These are phyloP conservation scores for Sandelia bainsii DNA, from an alignment of 2,797 vertebrate genomes.

Conservation along the genomic window DNA sequence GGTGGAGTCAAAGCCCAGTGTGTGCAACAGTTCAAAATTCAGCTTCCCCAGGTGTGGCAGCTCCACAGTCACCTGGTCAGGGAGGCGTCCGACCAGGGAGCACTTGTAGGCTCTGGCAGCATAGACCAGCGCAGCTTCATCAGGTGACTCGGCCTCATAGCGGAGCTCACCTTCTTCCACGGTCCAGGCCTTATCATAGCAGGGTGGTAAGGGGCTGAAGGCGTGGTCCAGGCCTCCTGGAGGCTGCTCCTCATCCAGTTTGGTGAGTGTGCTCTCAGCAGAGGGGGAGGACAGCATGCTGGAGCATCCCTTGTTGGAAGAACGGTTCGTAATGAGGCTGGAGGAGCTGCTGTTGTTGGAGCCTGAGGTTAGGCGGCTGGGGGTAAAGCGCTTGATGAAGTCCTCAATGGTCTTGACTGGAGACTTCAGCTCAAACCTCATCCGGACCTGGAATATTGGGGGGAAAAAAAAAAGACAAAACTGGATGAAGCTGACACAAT, in stretches of 20 bases:
- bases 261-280: conserved; percentile 86
- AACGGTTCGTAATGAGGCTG: conserved; percentile 87
- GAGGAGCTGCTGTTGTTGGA: conserved; percentile 93
- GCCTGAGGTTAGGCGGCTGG: conserved; percentile 91
- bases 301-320: conserved; percentile 83
- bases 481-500: too few relatives aligned
- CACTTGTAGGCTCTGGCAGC: conserved; percentile 95
- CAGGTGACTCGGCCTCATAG: conserved; percentile 95
- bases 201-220: conserved; percentile 71
- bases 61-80: conserved; percentile 94
- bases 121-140: conserved; percentile 96
- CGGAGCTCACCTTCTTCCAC: conserved; percentile 88
- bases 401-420: conserved; percentile 98
- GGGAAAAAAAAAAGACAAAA: background rate
- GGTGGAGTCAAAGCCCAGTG: conserved; percentile 93
- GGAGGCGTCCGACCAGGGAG: conserved; percentile 90
- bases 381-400: conserved; percentile 95
- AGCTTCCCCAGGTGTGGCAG: conserved; percentile 94
- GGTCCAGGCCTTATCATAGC: conserved; percentile 45
- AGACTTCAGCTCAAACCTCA: conserved; percentile 92
- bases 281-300: conserved; percentile 86
- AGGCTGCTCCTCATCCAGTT: conserved; percentile 86
- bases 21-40: conserved; percentile 95
- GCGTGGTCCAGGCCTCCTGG: conserved; percentile 77
- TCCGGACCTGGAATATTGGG: conserved; percentile 85